These are phyloP conservation scores for Indicator indicator DNA, from an alignment of 2,113 vertebrate species.

Conservation along the genomic window DNA sequence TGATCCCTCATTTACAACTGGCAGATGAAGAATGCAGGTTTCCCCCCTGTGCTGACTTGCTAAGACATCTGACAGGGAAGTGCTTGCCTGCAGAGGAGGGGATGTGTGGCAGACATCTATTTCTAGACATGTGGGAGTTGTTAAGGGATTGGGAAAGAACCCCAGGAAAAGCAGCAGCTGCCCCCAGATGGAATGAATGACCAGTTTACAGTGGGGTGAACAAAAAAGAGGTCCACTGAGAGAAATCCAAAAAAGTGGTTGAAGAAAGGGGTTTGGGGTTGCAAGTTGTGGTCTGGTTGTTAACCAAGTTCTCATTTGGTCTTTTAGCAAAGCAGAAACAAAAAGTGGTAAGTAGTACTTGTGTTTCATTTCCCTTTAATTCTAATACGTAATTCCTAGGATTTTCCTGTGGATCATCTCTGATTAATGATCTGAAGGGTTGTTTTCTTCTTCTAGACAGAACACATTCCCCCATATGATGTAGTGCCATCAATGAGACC, in stretches of 20 bases:
- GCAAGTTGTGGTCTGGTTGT: conserved; percentile 8
- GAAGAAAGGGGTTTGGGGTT: background rate
- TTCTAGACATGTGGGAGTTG: background rate
- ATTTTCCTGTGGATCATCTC: background rate
- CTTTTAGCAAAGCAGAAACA: conserved; percentile 97
- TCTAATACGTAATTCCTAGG: background rate
- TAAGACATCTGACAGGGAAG: background rate
- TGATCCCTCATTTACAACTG: background rate
- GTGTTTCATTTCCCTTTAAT: background rate
- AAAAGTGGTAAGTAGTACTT: conserved; percentile 92
- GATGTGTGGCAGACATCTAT: background rate
- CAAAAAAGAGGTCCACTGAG: background rate
- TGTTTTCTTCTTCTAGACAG: conserved; percentile 81
- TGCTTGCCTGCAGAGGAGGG: background rate
- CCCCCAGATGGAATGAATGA: background rate
- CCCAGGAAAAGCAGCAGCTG: background rate
- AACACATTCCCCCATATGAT: conserved; percentile 96
- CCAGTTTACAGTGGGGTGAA: background rate
- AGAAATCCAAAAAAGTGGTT: background rate
- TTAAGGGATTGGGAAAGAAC: background rate
- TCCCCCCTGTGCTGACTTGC: background rate
- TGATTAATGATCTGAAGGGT: background rate
- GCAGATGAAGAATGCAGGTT: fast-evolving
- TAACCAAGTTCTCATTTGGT: conserved; percentile 75
- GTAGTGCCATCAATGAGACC: conserved; percentile 99